phyloP scores from a whole-genome alignment of 2,113 vertebrate genomes.

The Isurus oxyrinchus region DNA sequence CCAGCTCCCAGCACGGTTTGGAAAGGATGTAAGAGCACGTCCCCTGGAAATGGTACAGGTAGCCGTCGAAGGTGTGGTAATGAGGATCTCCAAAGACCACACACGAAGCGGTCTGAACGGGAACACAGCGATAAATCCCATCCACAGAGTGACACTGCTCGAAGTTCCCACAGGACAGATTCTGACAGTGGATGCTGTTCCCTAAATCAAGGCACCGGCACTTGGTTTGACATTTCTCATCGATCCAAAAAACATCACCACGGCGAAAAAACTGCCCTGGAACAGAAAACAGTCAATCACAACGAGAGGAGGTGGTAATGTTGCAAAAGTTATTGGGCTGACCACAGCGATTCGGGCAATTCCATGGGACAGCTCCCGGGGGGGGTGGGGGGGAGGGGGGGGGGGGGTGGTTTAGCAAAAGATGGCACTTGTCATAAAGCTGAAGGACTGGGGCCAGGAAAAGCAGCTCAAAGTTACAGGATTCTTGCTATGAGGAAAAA shows the following conservation, averaged over 20 bases:
- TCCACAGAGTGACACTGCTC: slow-evolving; percentile 79
- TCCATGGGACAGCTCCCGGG: too few species aligned
- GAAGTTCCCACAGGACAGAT: slow-evolving; percentile 74
- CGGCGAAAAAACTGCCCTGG: slow-evolving; percentile 81
- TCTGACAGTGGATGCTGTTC: slow-evolving; percentile 85
- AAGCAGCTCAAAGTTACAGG: too few species aligned
- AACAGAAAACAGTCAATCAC: slow-evolving; percentile 39
- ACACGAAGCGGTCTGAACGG: slow-evolving; percentile 86
- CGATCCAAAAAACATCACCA: slow-evolving; percentile 91
- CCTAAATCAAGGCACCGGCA: slow-evolving; percentile 88
- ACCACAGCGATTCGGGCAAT: too few species aligned
- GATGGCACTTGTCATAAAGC: too few species aligned
- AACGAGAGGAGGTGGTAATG: neutral
- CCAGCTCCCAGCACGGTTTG: slow-evolving; percentile 79
- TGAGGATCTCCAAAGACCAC: slow-evolving; percentile 96
- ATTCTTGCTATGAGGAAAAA: too few species aligned
- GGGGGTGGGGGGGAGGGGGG: too few species aligned
- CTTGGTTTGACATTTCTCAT: slow-evolving; percentile 78
- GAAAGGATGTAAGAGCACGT: slow-evolving; percentile 93
- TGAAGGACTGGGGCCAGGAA: too few species aligned
- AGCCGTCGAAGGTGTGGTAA: slow-evolving; percentile 96
- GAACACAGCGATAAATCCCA: slow-evolving; percentile 84
- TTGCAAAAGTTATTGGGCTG: too few species aligned
- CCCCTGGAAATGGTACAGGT: slow-evolving; percentile 98
- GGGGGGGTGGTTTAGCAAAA: too few species aligned